These are phyloP conservation scores for Mallotus villosus DNA, from an alignment of 2,797 vertebrate genomes.

Conservation along the genomic window DNA sequence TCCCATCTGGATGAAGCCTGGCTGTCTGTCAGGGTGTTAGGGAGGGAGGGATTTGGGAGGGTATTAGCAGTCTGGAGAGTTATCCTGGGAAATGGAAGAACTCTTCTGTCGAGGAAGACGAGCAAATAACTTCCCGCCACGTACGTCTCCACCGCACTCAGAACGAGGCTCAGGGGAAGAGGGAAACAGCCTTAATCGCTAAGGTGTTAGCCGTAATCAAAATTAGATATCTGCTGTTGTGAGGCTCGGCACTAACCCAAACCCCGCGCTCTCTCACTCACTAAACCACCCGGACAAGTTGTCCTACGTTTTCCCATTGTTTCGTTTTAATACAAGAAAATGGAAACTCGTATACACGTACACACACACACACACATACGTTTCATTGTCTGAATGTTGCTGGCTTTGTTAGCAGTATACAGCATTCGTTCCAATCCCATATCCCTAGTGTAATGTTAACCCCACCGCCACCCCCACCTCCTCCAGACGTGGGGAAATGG, in stretches of 20 bases:
- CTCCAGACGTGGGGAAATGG: slow-evolving; percentile 27
- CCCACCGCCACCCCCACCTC: background rate
- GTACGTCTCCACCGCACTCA: slow-evolving; percentile 20
- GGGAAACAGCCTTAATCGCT: slow-evolving; percentile 20
- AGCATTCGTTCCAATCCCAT: slow-evolving; percentile 15
- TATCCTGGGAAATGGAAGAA: slow-evolving; percentile 43
- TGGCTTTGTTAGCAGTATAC: background rate
- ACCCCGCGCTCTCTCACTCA: background rate
- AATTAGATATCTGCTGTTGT: background rate
- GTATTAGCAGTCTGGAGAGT: slow-evolving; percentile 45
- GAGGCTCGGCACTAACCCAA: background rate
- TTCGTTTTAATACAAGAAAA: background rate
- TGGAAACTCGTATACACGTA: background rate
- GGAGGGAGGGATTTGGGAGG: slow-evolving; percentile 32
- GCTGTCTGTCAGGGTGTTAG: slow-evolving; percentile 39
- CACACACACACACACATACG: background rate
- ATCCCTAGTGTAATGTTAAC: slow-evolving; percentile 14
- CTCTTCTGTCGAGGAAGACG: slow-evolving; percentile 37
- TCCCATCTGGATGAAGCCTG: slow-evolving; percentile 52
- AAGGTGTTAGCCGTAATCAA: slow-evolving; percentile 25
- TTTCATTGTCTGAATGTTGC: background rate
- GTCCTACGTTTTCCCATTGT: background rate
- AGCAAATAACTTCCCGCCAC: slow-evolving; percentile 28
- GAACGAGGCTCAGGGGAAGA: slow-evolving; percentile 37
- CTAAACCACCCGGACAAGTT: background rate